Base-by-base conservation (phyloP, 1,140 invertebrate genomes). In the Chionoecetes opilio region DNA sequence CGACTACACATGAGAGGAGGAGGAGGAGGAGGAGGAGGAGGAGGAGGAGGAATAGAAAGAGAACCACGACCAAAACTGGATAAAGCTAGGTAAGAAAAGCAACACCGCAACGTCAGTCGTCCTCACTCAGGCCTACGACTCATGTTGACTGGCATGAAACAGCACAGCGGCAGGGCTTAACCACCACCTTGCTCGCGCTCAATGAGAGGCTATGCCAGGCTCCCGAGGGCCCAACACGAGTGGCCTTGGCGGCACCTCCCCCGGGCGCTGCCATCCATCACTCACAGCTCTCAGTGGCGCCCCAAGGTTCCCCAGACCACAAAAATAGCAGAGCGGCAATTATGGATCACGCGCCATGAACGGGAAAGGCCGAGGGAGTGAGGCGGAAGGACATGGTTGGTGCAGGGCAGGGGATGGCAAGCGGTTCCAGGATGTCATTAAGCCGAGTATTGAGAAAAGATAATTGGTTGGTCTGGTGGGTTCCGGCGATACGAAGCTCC, bases 261-360 rank as follows among this genome's bases (percentile, higher is more conserved):
- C 63, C 63, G 21, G 63, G 63, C 63, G 0, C 11, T 5, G 63
- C 63, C 63, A 75, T 75, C 63, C 63, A 75, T 75, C 63, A 75
- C 63, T 26, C 11, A 8, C 21, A 26, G 63, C 63, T n/a, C 21
- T 75, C 63, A 26, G 63, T 26, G 63, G 63, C 63, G 21, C 63
- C 63, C 63, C 63, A 75, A 75, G 63, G 63, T n/a, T n/a, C 63
- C 63, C 21, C n/a, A 17, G 63, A n/a, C 63, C n/a, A 75, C 63
- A 75, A 26, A 21, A 75, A 75, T 75, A 75, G 63, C 6, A n/a
- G 63, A 75, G 63, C 63, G 63, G 63, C n/a, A 75, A 75, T 75
- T 75, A n/a, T 75, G 63, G 63, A 75, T 75, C 63, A 75, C 63
- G 63, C 63, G 63, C 63, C 21, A 75, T 75, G 63, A 75, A 75